Percentiles rank a stretch among this genome's conserved stretches.
These are phyloP conservation scores for Lineus longissimus DNA, from an alignment of 1,140 invertebrate genomes.

Conservation along the genomic window DNA sequence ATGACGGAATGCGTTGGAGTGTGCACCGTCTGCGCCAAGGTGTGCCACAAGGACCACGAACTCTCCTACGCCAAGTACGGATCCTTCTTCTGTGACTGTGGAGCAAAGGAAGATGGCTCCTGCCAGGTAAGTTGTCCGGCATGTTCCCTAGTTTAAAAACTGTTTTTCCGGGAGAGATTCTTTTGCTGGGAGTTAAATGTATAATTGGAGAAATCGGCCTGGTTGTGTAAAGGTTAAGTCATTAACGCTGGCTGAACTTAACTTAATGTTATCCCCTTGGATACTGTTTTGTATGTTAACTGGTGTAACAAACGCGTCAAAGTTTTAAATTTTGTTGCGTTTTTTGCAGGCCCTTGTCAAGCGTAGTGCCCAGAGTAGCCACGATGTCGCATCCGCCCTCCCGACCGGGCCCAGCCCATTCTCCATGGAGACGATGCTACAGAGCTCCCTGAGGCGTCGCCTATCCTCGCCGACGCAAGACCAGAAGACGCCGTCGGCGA, in stretches of 20 bases:
- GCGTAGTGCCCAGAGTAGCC: conserved; percentile 37
- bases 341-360: conserved; percentile 55
- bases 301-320: too few relatives aligned
- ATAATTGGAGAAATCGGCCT: too few relatives aligned
- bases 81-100: conserved; percentile 99
- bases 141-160: too few relatives aligned
- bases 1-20: conserved; percentile 98
- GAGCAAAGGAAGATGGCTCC: conserved; percentile 85
- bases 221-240: too few relatives aligned
- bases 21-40: conserved; percentile 92
- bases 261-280: too few relatives aligned
- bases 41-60: conserved; percentile 95
- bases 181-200: too few relatives aligned
- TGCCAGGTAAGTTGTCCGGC: conserved; percentile 66
- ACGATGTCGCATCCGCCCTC: conserved; percentile 27
- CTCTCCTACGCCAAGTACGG: conserved; percentile 97
- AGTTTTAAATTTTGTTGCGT: too few relatives aligned
- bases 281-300: too few relatives aligned
- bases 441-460: conserved; percentile 63
- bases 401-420: conserved; percentile 48
- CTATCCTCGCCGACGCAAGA: conserved; percentile 64
- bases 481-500: conserved; percentile 27
- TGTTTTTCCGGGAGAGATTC: too few relatives aligned
- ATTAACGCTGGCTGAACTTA: too few relatives aligned
- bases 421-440: conserved; percentile 51